Evolutionary conservation across 2,797 vertebrate species (phyloP), one percentile per base, ranked within the genome.

Genomic region (Octomys mimax): DNA sequence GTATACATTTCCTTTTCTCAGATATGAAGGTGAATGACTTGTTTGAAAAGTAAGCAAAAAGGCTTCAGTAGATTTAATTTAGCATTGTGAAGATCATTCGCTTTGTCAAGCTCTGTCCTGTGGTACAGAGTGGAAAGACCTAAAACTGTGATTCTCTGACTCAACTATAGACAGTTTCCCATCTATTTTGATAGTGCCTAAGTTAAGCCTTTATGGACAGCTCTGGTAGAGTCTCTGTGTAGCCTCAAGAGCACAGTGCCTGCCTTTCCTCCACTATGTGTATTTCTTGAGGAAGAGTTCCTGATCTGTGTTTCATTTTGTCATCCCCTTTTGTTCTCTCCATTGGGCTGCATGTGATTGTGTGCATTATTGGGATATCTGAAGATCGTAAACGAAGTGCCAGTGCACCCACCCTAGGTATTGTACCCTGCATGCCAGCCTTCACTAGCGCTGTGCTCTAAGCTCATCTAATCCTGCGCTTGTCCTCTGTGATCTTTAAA

Each of bases 371-470:
- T 98, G 98, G 99, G 98, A 99, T 98, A 97, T 98, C 98, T 99
- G 99, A 99, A 99, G 99, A 99, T 98, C 99, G 99, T 99, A 99
- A 98, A 98, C 99, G 99, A 99, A 99, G 99, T 99, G 99, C 99
- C 64, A 99, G 99, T 98, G 99, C 99, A 92, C 99, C 99, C 96
- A 99, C 99, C 96, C 98, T 99, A 99, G 99, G 99, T 99, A 99
- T 98, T 98, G 99, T 99, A 99, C 98, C 98, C 95, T 98, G 97
- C 99, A 98, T 99, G 98, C 97, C 97, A 97, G 97, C 97, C 97
- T 96, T 89, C 93, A 84, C 98, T 96, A 97, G 98, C 90, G 82
- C 98, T 97, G 97, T 54, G 88, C 96, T 97, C 86, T 94, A 82
- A n/a, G 94, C 97, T 91, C 80, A 94, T 96, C 98, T 98, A 86